Base-by-base conservation (phyloP, 2,888 invertebrate species). In the Merodon equestris region DNA sequence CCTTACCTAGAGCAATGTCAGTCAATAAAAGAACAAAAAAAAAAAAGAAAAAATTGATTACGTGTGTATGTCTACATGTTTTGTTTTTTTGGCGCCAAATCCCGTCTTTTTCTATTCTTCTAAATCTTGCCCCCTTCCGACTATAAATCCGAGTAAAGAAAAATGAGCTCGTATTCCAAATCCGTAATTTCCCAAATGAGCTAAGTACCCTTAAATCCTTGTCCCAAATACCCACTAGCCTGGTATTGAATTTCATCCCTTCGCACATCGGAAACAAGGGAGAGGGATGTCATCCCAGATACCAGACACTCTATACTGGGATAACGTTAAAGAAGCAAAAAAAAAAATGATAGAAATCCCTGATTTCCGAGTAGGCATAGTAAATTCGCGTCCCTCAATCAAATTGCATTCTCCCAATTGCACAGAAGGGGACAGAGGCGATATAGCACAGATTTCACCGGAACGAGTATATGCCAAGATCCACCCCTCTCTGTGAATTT, bases 401-500 rank as follows among this genome's bases (percentile, higher is more conserved):
- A 63, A 51, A 79, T 53, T 73, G 51, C 67, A 73, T 67, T 42
- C 54, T 34, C 15, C 18, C 2, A 7, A 18, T 1, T 13, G 15
- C 9, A 38, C 44, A 47, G 51, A 54, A 36, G 27, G 27, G 42
- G 48, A 42, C 44, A 48, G 45, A 14, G 15, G 47, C 40, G 13
- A 60, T 42, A 14, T 27, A 38, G 56, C 61, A 19, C 36, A 58
- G 67, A 77, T 77, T 77, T 73, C 44, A 42, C 15, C 7, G 27
- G 27, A 27, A 27, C 27, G 27, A 27, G 27, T 63, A 53, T n/a
- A n/a, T 60, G 67, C 53, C 68, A 64, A 57, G 77, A 63, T 77
- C 77, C 68, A 64, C 64, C 77, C 77, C 73, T 75, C n/a, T n/a
- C 53, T 14, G 17, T 40, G 38, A 18, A 38, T 40, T 45, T 63